Evolutionary conservation across 2,888 invertebrate genomes (phyloP).

Genomic region (Epicampocera succincta): DNA sequence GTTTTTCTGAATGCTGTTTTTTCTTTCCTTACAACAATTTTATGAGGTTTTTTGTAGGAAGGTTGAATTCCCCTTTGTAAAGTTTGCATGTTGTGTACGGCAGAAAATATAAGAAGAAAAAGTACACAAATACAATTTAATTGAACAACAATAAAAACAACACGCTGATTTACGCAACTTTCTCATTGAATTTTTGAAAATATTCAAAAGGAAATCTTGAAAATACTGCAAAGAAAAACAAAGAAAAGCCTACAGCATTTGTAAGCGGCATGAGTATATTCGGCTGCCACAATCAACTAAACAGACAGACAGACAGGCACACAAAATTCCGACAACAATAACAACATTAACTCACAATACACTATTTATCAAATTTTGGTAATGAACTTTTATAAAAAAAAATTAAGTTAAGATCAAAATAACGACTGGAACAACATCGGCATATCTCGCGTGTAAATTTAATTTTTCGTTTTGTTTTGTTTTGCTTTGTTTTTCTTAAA

Average conservation of each 20-base stretch:
- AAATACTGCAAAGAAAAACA: conserved; percentile 50
- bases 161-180: conserved; percentile 70
- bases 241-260: conserved; percentile 55
- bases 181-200: conserved; percentile 53
- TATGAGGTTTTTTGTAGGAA: not conserved
- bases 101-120: too few species aligned
- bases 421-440: conserved; percentile 28
- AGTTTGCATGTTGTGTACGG: conserved; percentile 27
- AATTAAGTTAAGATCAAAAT: conserved; percentile 48
- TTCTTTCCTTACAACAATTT: not conserved
- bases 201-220: conserved; percentile 14
- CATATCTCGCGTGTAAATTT: conserved; percentile 50
- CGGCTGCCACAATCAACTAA: conserved; percentile 2
- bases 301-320: not conserved
- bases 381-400: conserved; percentile 66
- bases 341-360: conserved; percentile 5
- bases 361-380: conserved; percentile 48
- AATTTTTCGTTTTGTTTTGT: conserved; percentile 2
- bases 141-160: conserved; percentile 52
- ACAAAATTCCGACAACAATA: not conserved
- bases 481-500: not conserved
- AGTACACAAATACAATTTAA: conserved; percentile 55
- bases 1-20: conserved; percentile 10
- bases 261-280: conserved; percentile 21
- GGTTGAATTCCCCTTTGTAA: conserved; percentile 5